A percentile compares a stretch with the other conserved stretches of the same genome.
Evolutionary conservation across 1,140 invertebrate species (phyloP).

Genomic region (Brachionus calyciflorus): DNA sequence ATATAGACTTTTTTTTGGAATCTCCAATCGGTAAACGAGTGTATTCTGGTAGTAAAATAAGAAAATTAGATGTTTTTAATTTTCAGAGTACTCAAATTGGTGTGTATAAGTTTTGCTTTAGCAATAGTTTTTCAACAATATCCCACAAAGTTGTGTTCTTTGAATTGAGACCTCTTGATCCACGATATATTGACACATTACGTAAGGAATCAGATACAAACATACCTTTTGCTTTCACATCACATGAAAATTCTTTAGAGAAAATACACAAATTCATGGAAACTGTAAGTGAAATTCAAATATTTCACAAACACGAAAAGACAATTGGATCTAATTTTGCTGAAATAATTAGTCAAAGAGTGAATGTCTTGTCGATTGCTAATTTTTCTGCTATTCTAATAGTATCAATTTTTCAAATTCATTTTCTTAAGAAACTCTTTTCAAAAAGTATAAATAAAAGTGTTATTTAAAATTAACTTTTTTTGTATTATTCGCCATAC

Average conservation of each 20-base stretch:
- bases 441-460: not conserved
- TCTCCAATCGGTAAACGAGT: not conserved
- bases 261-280: not conserved
- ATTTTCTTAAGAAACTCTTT: not conserved
- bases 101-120: constrained; percentile 28
- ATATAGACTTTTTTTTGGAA: constrained; percentile 36
- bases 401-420: not conserved
- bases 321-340: not conserved
- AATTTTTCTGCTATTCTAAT: constrained; percentile 11
- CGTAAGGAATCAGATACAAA: not conserved
- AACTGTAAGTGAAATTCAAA: not conserved
- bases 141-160: constrained; percentile 25
- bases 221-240: not conserved
- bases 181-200: not conserved
- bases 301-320: not conserved
- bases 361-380: not conserved
- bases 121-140: constrained; percentile 26
- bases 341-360: not conserved
- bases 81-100: not conserved
- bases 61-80: constrained; percentile 11
- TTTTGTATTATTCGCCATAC: too few species aligned
- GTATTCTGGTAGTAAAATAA: constrained; percentile 4
- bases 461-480: too few species aligned
- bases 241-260: not conserved
- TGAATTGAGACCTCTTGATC: constrained; percentile 15